Percentiles rank a stretch among this genome's conserved stretches.
phyloP scores from a whole-genome alignment of 2,888 invertebrate genomes.

The Acleris holmiana region DNA sequence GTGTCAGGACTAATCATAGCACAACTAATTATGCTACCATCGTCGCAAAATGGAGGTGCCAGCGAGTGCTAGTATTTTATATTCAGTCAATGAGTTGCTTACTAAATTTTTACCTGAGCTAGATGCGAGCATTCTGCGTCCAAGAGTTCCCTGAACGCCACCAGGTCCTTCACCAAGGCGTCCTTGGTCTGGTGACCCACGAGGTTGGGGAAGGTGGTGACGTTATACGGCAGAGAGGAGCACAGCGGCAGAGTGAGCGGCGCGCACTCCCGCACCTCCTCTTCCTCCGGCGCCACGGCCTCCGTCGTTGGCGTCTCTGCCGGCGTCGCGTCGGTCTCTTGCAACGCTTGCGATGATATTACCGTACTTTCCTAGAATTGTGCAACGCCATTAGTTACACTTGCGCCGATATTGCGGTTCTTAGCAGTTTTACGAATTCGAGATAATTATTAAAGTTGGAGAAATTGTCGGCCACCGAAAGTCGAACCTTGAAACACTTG shows the following conservation, averaged over 20 bases:
- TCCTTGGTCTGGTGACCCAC: constrained; percentile 87
- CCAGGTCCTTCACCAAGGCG: constrained; percentile 89
- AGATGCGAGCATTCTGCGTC: constrained; percentile 95
- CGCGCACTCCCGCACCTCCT: constrained; percentile 87
- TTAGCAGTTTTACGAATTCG: constrained; percentile 7
- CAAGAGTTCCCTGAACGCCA: constrained; percentile 92
- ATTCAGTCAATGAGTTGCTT: too few relatives aligned
- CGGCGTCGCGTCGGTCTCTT: constrained; percentile 68
- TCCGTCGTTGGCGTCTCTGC: constrained; percentile 72
- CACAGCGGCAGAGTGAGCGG: constrained; percentile 88
- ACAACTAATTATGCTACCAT: too few relatives aligned
- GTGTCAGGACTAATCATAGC: too few relatives aligned
- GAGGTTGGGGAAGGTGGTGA: constrained; percentile 93
- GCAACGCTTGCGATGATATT: constrained; percentile 73
- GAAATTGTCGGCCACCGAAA: too few relatives aligned
- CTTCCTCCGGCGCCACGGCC: constrained; percentile 67
- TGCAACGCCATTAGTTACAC: constrained; percentile 10
- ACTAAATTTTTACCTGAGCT: constrained; percentile 83
- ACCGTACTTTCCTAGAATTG: constrained; percentile 73
- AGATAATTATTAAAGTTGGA: too few relatives aligned
- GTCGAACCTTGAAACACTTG: too few relatives aligned
- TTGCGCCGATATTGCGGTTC: constrained; percentile 1
- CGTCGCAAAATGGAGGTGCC: too few relatives aligned
- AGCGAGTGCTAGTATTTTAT: too few relatives aligned
- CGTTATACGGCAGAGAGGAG: constrained; percentile 89